A percentile compares a stretch with the other conserved stretches of the same genome.
phyloP scores from a whole-genome alignment of 2,888 invertebrate species.

The Lamellibrachia satsuma region DNA sequence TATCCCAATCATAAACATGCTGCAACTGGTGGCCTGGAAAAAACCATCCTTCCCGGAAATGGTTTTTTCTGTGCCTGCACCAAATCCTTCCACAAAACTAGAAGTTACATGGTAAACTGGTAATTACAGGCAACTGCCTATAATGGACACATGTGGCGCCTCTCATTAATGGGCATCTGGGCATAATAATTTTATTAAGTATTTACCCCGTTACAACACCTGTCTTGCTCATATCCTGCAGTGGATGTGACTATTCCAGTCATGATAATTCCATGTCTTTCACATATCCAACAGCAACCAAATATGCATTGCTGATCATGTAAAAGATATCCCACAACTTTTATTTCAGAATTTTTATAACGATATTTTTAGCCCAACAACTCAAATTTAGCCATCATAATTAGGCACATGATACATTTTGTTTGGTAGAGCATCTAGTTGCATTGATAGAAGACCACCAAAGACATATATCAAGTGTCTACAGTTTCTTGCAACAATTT shows the following conservation, averaged over 20 bases:
- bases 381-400: not conserved
- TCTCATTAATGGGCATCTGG: not conserved
- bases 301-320: no score
- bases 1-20: not conserved
- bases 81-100: not conserved
- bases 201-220: not conserved
- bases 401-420: not conserved
- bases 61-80: not conserved
- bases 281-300: no score
- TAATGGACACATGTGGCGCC: not conserved
- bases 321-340: not conserved
- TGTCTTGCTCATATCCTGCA: not conserved
- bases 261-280: not conserved
- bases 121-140: not conserved
- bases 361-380: not conserved
- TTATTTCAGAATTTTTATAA: not conserved
- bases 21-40: not conserved
- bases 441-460: not conserved
- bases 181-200: not conserved
- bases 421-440: not conserved
- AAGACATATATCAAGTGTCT: not conserved
- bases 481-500: not conserved
- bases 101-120: not conserved
- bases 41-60: not conserved
- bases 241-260: not conserved